Base-by-base conservation (phyloP, 2,888 invertebrate genomes). In the Dione vanillae region DNA sequence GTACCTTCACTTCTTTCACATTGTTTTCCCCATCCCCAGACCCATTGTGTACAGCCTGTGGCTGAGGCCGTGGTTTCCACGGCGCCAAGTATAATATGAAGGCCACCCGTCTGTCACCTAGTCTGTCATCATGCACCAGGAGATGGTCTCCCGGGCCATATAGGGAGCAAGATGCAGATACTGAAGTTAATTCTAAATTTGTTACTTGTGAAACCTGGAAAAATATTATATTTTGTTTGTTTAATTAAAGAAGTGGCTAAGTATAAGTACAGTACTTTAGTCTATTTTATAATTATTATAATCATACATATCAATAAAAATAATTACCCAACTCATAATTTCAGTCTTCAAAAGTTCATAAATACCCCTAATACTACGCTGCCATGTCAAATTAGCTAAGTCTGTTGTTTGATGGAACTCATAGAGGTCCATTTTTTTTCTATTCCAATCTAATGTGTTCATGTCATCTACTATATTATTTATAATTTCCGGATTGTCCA, bases 91-190 rank as follows among this genome's bases (percentile, higher is more conserved):
- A 99, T 67, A 97, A 95, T 75, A 99, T 96, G 89, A 97, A 99
- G 45, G 99, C 99, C 20, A 99, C 96, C 81, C 96, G 95, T 62
- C 99, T 94, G 81, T 97, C 97, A 69, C 96, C 96, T 71, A 97
- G 93, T 83, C 97, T 95, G 91, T 99, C 99, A 88, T 99, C 99
- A 86, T 99, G 99, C 75, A 97, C 97, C 49, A 99, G 93, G 76
- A 99, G 94, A 83, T 96, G 96, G 93, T 99, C 99, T 45, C 96
- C 95, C 67, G 96, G 96, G 16, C 95, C 95, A 83, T 96, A 97
- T 83, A 97, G 94, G 58, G 96, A 96, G 81, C 96, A 96, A 0
- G 96, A 96, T 67, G 96, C 96, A 0, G 96, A 96, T 69, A 96
- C 94, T 59, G 94, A 91, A 14, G 92, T 93, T 76, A 96, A 85